Evolutionary conservation across 2,113 vertebrate species (phyloP).

Genomic region (Misgurnus anguillicaudatus): DNA sequence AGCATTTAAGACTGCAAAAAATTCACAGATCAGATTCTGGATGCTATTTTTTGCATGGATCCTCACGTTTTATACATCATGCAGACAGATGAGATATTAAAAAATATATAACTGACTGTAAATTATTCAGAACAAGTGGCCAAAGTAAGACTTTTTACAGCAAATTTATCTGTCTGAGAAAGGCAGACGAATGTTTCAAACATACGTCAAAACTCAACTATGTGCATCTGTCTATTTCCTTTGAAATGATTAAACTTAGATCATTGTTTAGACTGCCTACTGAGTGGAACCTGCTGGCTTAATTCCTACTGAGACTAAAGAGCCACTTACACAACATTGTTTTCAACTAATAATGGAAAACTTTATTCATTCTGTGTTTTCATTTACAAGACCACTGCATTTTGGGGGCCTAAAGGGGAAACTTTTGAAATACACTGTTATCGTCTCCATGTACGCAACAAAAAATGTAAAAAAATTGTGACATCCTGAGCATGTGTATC

Average conservation of each 20-base stretch:
- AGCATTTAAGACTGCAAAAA: too few species aligned
- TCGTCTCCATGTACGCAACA: too few species aligned
- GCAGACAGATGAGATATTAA: constrained; percentile 13
- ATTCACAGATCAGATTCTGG: too few species aligned
- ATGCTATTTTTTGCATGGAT: too few species aligned
- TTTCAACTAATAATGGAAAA: too few species aligned
- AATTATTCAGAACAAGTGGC: not conserved
- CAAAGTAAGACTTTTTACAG: not conserved
- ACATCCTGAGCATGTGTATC: too few species aligned
- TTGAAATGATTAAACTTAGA: constrained; percentile 26
- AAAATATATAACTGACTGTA: not conserved
- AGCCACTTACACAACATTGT: too few species aligned
- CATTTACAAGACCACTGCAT: too few species aligned
- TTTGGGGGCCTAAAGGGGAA: too few species aligned
- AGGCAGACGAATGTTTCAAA: constrained; percentile 4
- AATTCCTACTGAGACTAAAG: constrained; percentile 20
- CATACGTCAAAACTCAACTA: constrained; percentile 5
- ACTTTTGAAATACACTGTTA: too few species aligned
- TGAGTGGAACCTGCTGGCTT: not conserved
- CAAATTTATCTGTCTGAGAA: constrained; percentile 3
- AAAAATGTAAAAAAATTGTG: too few species aligned
- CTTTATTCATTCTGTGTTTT: too few species aligned
- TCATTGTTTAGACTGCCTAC: constrained; percentile 28
- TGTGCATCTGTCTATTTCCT: constrained; percentile 8
- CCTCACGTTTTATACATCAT: not conserved